Evolutionary conservation across 2,113 vertebrate genomes (phyloP).

Genomic region (Sylvia atricapilla): DNA sequence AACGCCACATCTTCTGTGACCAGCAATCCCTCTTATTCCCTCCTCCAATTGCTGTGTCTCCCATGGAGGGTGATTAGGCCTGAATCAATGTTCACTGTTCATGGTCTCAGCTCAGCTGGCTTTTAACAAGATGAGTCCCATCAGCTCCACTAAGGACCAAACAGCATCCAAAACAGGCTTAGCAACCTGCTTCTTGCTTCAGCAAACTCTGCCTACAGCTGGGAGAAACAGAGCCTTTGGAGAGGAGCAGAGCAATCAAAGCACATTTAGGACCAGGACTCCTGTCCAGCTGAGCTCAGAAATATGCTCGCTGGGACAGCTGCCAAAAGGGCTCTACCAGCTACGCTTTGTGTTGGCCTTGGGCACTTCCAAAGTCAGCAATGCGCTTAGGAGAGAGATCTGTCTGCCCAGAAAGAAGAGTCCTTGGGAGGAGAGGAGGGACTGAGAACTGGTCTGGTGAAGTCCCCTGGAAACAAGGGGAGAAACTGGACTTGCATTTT

Average conservation of each 20-base stretch:
- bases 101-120: not conserved
- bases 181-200: slow-evolving; percentile 57
- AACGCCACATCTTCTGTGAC: not conserved
- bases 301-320: slow-evolving; percentile 39
- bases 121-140: slow-evolving; percentile 19
- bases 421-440: not conserved
- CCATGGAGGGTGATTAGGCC: not conserved
- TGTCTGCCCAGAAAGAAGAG: not conserved
- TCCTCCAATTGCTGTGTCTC: not conserved
- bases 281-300: slow-evolving; percentile 57
- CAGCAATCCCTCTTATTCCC: not conserved
- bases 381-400: not conserved
- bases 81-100: not conserved
- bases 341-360: not conserved
- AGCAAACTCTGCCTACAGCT: slow-evolving; percentile 54
- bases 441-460: not conserved
- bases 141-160: slow-evolving; percentile 21
- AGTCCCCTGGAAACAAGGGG: not conserved
- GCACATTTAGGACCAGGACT: slow-evolving; percentile 49
- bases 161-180: slow-evolving; percentile 27
- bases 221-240: slow-evolving; percentile 39
- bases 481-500: not conserved
- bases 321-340: slow-evolving; percentile 52
- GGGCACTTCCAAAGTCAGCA: slow-evolving; percentile 22
- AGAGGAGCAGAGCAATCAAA: slow-evolving; percentile 46